A percentile compares a stretch with the other conserved stretches of the same genome.
These are phyloP conservation scores for Tridacna gigas DNA, from an alignment of 2,888 invertebrate genomes.

Conservation along the genomic window DNA sequence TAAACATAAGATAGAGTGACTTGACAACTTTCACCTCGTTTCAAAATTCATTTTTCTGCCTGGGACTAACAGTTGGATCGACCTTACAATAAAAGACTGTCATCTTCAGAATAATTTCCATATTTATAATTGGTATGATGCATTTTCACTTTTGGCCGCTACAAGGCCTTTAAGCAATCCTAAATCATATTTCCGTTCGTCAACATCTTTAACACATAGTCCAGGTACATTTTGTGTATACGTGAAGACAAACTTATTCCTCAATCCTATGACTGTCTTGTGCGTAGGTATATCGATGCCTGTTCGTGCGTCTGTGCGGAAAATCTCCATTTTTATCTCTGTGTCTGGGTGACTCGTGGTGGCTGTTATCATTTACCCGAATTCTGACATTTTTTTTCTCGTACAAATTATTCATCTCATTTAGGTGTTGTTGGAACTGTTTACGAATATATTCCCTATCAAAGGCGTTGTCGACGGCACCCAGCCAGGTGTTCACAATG, in stretches of 20 bases:
- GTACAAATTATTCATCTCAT: slow-evolving; percentile 27
- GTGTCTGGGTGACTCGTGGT: background rate
- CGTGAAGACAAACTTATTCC: background rate
- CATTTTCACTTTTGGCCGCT: too few species aligned
- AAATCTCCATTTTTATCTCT: background rate
- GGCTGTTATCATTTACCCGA: slow-evolving; percentile 6
- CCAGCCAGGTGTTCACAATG: slow-evolving; percentile 43
- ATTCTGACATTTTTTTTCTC: slow-evolving; percentile 17
- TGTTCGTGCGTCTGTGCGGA: background rate
- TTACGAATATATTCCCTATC: slow-evolving; percentile 48
- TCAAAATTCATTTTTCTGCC: too few species aligned
- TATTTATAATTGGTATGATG: too few species aligned
- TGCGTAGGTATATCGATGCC: background rate
- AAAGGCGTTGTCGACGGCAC: slow-evolving; percentile 42
- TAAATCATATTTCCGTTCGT: too few species aligned
- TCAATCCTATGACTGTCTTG: background rate
- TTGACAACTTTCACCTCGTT: too few species aligned
- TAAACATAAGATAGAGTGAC: too few species aligned
- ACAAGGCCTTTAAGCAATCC: too few species aligned
- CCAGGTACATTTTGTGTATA: too few species aligned
- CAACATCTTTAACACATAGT: too few species aligned
- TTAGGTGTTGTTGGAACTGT: slow-evolving; percentile 31
- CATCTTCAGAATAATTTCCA: too few species aligned
- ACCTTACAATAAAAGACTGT: too few species aligned
- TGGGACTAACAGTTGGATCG: too few species aligned